Percentiles rank a stretch among this genome's conserved stretches.
These are phyloP conservation scores for Eupithecia inturbata DNA, from an alignment of 2,888 invertebrate species.

Conservation along the genomic window DNA sequence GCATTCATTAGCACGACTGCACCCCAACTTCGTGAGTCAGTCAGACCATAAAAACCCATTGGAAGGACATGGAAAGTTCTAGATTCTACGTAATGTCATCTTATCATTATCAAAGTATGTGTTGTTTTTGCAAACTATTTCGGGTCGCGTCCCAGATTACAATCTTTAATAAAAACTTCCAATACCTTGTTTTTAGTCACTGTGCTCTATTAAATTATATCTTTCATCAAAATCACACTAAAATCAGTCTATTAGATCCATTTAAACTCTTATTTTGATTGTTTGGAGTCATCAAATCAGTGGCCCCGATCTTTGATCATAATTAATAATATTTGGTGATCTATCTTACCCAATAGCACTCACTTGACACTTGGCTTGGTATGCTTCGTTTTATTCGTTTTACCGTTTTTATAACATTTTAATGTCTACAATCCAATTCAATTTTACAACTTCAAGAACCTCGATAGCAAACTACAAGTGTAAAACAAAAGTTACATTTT, in stretches of 20 bases:
- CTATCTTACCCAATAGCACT: background rate
- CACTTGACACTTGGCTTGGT: background rate
- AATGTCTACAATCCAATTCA: background rate
- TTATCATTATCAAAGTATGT: slow-evolving; percentile 11
- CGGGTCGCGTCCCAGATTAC: background rate
- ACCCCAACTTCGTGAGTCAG: slow-evolving; percentile 9
- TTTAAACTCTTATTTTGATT: background rate
- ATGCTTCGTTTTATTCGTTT: background rate
- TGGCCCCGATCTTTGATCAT: background rate
- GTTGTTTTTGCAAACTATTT: background rate
- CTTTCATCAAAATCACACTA: background rate
- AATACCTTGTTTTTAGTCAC: background rate
- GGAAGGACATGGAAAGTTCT: background rate
- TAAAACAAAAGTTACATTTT: slow-evolving; percentile 22
- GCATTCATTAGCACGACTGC: slow-evolving; percentile 7
- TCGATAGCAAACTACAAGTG: slow-evolving; percentile 6
- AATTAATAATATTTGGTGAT: background rate
- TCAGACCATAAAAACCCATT: background rate
- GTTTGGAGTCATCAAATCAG: background rate
- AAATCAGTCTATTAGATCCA: background rate
- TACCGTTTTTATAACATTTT: background rate
- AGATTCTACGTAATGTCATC: slow-evolving; percentile 23
- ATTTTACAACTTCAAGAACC: slow-evolving; percentile 7
- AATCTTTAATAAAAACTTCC: background rate
- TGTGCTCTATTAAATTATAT: background rate